Evolutionary conservation across 2,797 vertebrate species (phyloP), one percentile per base, ranked within the genome.

Genomic region (Bufotes viridis): DNA sequence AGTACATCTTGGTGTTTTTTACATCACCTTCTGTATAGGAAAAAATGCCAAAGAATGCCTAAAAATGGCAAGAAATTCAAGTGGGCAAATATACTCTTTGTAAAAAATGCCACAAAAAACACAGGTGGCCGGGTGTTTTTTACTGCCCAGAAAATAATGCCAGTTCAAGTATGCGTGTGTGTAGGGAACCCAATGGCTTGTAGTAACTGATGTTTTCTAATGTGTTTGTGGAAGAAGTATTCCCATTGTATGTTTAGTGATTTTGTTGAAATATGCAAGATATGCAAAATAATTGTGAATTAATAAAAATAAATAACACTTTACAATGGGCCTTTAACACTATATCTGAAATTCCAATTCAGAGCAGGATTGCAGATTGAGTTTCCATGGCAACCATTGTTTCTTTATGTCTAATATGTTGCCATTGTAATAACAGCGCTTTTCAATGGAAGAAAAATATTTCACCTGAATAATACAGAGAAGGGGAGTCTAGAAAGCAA

Each of bases 321-420:
- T 57, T 11, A 83, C n/a, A 72, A 57, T 55, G 57, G 6, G 20
- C 75, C 29, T 42, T 75, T 42, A 18, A n/a, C 26, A 74, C 67
- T 74, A 55, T 34, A 84, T 24, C 24, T 22, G 82, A 74, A 84
- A 74, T 42, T 18, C 34, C 11, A 70, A 24, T 82, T 82, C 60
- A 51, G 20, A 34, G 60, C 49, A 15, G 82, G n/a, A 82, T 69
- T 80, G 61, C 65, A 26, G 65, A 72, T 82, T 76, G 75, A 49
- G 75, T 84, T 80, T 60, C 80, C 82, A 80, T 55, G 76, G 69
- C 42, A 88, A 80, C 82, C 78, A 74, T 81, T 80, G 55, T 61
- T 80, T 80, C n/a, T 17, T 15, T n/a, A 34, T 7, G 42, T 20
- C 29, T 83, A 53, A 61, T 63, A 29, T 49, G 79, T 20, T 26